phyloP scores from a whole-genome alignment of 1,140 invertebrate genomes.

The Lysiphlebus fabarum region DNA sequence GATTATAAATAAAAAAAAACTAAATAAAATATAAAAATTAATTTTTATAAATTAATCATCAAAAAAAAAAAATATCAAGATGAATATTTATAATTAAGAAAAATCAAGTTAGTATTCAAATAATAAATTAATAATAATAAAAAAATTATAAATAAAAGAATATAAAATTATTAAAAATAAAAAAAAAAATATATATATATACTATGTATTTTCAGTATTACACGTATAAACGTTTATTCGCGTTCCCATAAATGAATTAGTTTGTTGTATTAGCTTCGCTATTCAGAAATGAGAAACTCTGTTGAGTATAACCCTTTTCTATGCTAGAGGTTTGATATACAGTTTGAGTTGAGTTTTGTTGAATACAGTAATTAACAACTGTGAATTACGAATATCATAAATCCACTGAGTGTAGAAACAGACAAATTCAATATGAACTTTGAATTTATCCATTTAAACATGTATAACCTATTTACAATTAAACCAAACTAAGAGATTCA shows the following conservation, averaged over 20 bases:
- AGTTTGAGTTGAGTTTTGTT: conserved; percentile 6
- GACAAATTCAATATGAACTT: background rate
- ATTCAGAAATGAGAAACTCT: conserved; percentile 18
- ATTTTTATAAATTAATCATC: too few relatives aligned
- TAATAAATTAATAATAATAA: background rate
- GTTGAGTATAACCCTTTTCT: conserved; percentile 19
- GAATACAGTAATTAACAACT: conserved; percentile 25
- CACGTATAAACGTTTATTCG: conserved; percentile 5
- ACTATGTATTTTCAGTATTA: conserved; percentile 6
- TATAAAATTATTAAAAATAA: background rate
- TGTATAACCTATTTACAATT: too few relatives aligned
- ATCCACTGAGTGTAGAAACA: conserved; percentile 1
- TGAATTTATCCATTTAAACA: too few relatives aligned
- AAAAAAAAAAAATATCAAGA: too few relatives aligned
- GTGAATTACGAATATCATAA: conserved; percentile 22
- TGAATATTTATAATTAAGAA: too few relatives aligned
- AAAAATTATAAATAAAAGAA: background rate
- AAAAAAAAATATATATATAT: background rate
- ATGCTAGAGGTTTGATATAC: background rate
- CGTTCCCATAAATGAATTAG: conserved; percentile 26
- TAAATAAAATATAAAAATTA: too few relatives aligned
- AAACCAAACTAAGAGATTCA: too few relatives aligned
- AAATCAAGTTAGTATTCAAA: too few relatives aligned
- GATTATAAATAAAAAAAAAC: too few relatives aligned
- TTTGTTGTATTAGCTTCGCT: conserved; percentile 21